Evolutionary conservation across 2,797 vertebrate genomes (phyloP).

Genomic region (Myiotriccus ornatus): DNA sequence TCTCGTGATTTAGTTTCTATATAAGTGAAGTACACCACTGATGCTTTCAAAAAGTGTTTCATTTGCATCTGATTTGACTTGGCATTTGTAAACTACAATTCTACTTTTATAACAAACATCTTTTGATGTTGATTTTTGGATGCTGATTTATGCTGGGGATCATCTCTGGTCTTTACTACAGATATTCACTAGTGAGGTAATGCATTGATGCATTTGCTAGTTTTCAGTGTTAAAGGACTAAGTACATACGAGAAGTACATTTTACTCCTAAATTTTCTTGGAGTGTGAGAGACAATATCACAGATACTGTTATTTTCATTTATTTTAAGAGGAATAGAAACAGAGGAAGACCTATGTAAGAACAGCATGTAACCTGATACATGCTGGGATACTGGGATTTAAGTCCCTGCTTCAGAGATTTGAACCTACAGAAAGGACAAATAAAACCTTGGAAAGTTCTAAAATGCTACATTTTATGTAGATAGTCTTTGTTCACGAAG

Average conservation of each 20-base stretch:
- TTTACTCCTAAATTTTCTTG: background rate
- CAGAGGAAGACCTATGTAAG: background rate
- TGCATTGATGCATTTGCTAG: background rate
- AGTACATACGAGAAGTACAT: background rate
- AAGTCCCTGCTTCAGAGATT: background rate
- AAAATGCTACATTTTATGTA: background rate
- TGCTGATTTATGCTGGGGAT: background rate
- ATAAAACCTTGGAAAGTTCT: background rate
- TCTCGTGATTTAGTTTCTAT: background rate
- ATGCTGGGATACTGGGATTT: background rate
- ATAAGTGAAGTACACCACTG: background rate
- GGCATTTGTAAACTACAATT: background rate
- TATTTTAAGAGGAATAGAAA: background rate
- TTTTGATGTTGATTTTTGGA: background rate
- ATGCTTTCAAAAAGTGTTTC: background rate
- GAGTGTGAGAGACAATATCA: background rate
- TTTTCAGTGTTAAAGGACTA: background rate
- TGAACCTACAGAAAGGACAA: background rate
- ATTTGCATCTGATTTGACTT: background rate
- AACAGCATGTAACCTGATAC: background rate
- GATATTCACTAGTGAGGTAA: background rate
- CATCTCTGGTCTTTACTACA: background rate
- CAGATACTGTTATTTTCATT: background rate
- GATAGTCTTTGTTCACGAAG: background rate
- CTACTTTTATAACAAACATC: background rate